These are phyloP conservation scores for Dynastes maya DNA, from an alignment of 2,888 invertebrate genomes.

Conservation along the genomic window DNA sequence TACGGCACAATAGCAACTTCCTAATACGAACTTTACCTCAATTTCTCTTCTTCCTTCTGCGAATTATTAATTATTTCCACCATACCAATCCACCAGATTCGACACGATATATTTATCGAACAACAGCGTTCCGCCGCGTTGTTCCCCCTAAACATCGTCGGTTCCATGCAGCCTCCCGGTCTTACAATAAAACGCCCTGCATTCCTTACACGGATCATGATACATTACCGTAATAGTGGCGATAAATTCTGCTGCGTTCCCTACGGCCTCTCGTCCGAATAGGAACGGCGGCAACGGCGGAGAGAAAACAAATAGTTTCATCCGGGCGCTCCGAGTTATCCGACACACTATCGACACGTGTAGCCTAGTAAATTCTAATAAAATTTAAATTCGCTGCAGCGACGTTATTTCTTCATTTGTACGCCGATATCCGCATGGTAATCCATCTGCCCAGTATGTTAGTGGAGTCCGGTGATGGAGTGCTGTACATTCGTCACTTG, in stretches of 20 bases:
- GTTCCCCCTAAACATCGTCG: too few relatives aligned
- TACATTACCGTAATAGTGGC: slow-evolving; percentile 34
- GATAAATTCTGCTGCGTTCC: slow-evolving; percentile 14
- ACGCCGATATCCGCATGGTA: background rate
- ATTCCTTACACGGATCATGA: slow-evolving; percentile 32
- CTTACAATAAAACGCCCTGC: slow-evolving; percentile 14
- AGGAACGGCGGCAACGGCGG: background rate
- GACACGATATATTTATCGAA: too few relatives aligned
- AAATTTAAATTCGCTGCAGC: slow-evolving; percentile 26
- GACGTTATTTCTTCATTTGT: slow-evolving; percentile 15
- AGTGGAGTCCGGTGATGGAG: too few relatives aligned
- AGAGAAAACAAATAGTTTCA: slow-evolving; percentile 28
- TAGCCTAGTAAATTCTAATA: slow-evolving; percentile 30
- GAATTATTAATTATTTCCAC: too few relatives aligned
- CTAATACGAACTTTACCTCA: too few relatives aligned
- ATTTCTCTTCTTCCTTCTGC: too few relatives aligned
- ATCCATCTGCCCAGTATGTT: background rate
- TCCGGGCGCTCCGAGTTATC: background rate
- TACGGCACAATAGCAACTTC: too few relatives aligned
- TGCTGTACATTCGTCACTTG: too few relatives aligned
- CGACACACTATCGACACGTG: slow-evolving; percentile 26
- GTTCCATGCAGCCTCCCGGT: background rate
- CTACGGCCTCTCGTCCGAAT: background rate
- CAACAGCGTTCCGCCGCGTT: too few relatives aligned
- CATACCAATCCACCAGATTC: too few relatives aligned